These are phyloP conservation scores for Campoletis raptor DNA, from an alignment of 2,888 invertebrate genomes.

Conservation along the genomic window DNA sequence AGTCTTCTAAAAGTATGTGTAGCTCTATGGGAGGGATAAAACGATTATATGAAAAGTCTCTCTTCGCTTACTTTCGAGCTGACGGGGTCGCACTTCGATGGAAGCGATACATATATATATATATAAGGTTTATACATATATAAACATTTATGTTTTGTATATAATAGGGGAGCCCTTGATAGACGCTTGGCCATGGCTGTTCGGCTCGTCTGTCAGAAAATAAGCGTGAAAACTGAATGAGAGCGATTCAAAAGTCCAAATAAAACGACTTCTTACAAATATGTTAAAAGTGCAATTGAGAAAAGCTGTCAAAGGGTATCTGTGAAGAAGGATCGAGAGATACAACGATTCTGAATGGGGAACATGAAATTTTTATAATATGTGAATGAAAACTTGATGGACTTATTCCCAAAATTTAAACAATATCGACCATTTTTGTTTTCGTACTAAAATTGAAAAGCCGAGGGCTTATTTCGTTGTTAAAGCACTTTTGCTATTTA, in stretches of 20 bases:
- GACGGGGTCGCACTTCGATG: conserved; percentile 43
- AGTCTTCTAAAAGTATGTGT: conserved; percentile 56
- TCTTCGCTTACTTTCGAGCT: conserved; percentile 76
- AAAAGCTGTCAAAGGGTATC: conserved; percentile 5
- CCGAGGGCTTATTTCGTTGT: too few relatives aligned
- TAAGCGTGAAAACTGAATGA: conserved; percentile 62
- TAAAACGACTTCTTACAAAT: neutral
- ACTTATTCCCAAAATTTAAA: too few relatives aligned
- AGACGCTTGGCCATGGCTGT: conserved; percentile 43
- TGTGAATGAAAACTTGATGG: too few relatives aligned
- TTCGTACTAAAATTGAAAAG: too few relatives aligned
- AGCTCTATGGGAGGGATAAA: conserved; percentile 76
- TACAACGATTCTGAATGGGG: too few relatives aligned
- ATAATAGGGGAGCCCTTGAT: conserved; percentile 55
- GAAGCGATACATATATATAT: conserved; percentile 40
- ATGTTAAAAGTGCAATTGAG: conserved; percentile 36
- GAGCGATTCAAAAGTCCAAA: conserved; percentile 16
- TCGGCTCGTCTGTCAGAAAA: conserved; percentile 50
- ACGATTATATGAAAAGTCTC: conserved; percentile 81
- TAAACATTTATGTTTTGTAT: conserved; percentile 19
- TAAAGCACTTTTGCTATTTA: too few relatives aligned
- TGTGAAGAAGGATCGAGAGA: neutral
- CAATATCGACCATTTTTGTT: too few relatives aligned
- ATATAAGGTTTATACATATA: conserved; percentile 1
- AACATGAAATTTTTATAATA: too few relatives aligned